Evolutionary conservation across 2,888 invertebrate species (phyloP), one percentile per base, ranked within the genome.

Genomic region (Onchidella celtica): DNA sequence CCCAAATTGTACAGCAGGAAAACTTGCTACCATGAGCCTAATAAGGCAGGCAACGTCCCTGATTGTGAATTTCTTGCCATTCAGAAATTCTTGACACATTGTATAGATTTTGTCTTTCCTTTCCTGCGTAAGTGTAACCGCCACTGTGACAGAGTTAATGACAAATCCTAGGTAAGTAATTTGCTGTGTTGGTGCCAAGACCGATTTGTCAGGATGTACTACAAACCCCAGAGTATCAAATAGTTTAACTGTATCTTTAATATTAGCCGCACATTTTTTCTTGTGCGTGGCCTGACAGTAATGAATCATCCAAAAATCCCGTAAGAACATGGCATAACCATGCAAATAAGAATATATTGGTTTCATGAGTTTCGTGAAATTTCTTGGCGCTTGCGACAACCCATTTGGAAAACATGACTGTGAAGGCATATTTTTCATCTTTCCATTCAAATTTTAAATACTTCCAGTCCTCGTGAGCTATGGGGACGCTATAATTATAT

Each of bases 401-500:
- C 81, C 83, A 55, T 82, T 82, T 1, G 81, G 81, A 21, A 32
- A 59, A 27, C 79, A 69, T 61, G n/a, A n/a, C n/a, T n/a, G 36
- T 75, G 34, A 59, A 83, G 57, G 57, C 47, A 57, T 79, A 84
- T 32, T n/a, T 32, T 34, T 75, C 32, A 4, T 32, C 40, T 2
- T 57, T 34, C 84, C 76, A 82, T 9, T 61, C 34, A 63, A 82
- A 82, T 21, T 75, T 29, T 0, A 79, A 55, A 47, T 65, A 79
- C 32, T 57, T 75, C 61, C 59, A 68, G 74, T 82, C 36, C 6
- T 29, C 32, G 34, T 29, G 9, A 21, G 32, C 24, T 1, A 82
- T 79, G 17, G 82, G 79, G 61, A 84, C 75, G 34, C 47, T n/a
- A n/a, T n/a, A 65, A 68, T 79, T 82, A 61, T 84, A 84, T 29